Conservation (phyloP, 2,797 vertebrate species). For the Meda fulgida region DNA sequence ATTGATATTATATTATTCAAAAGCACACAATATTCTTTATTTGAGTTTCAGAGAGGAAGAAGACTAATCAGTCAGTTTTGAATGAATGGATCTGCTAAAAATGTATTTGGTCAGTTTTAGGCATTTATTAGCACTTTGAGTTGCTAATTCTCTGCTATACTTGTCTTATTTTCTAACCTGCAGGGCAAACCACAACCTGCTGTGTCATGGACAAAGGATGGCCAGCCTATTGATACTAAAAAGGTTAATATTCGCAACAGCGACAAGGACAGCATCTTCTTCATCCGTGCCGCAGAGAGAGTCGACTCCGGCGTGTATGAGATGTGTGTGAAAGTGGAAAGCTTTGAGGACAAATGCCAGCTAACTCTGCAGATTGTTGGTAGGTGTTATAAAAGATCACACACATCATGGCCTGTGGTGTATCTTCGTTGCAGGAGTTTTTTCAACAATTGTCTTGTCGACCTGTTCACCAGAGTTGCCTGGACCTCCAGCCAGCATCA, state of each 20-base stretch:
- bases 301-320: constrained; percentile 90
- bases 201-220: constrained; percentile 86
- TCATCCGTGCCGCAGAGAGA: constrained; percentile 87
- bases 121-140: not conserved
- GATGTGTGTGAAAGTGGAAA: constrained; percentile 83
- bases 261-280: constrained; percentile 89
- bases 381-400: constrained; percentile 63
- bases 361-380: constrained; percentile 89
- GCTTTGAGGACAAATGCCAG: constrained; percentile 85
- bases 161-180: not conserved
- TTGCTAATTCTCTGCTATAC: not conserved
- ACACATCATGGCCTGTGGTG: not conserved
- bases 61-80: not conserved
- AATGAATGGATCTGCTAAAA: not conserved
- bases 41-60: not conserved
- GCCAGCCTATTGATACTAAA: constrained; percentile 82
- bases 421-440: not conserved
- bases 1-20: not conserved
- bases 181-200: constrained; percentile 91
- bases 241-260: constrained; percentile 82
- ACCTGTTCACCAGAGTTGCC: constrained; percentile 83
- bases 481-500: constrained; percentile 83
- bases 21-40: not conserved
- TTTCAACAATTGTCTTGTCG: constrained; percentile 2
- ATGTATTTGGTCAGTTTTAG: not conserved